Conservation (phyloP, 2,888 invertebrate genomes). For the Sylvicola cinctus region DNA sequence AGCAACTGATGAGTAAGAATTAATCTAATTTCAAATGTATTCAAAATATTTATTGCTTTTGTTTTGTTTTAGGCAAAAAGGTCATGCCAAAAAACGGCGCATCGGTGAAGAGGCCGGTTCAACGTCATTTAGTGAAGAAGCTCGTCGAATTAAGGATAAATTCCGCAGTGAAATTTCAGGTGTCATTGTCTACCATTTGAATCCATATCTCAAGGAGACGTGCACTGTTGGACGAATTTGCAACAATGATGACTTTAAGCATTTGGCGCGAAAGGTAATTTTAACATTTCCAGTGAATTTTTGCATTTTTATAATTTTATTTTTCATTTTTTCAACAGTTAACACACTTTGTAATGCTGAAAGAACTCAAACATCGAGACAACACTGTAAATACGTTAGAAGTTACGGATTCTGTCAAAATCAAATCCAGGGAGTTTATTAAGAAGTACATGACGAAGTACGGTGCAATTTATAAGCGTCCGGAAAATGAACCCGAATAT, state of each 20-base stretch:
- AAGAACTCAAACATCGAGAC: slow-evolving; percentile 81
- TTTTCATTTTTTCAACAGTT: slow-evolving; percentile 36
- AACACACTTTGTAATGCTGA: slow-evolving; percentile 87
- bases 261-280: slow-evolving; percentile 73
- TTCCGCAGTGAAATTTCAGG: slow-evolving; percentile 63
- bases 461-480: slow-evolving; percentile 33
- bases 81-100: slow-evolving; percentile 6
- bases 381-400: slow-evolving; percentile 25
- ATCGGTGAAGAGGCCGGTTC: slow-evolving; percentile 16
- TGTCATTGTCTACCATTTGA: slow-evolving; percentile 69
- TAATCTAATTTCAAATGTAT: background rate
- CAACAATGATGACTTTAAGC: slow-evolving; percentile 82
- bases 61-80: slow-evolving; percentile 1
- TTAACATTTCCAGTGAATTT: slow-evolving; percentile 4
- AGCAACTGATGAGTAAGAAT: slow-evolving; percentile 2
- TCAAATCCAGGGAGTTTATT: slow-evolving; percentile 88
- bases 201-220: slow-evolving; percentile 68
- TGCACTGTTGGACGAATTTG: slow-evolving; percentile 72
- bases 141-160: slow-evolving; percentile 63
- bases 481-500: slow-evolving; percentile 15
- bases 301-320: background rate
- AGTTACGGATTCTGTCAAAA: slow-evolving; percentile 42
- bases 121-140: slow-evolving; percentile 32
- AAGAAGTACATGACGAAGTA: slow-evolving; percentile 92
- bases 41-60: background rate